Conservation (phyloP, 2,113 vertebrate genomes). For the Canis aureus region DNA sequence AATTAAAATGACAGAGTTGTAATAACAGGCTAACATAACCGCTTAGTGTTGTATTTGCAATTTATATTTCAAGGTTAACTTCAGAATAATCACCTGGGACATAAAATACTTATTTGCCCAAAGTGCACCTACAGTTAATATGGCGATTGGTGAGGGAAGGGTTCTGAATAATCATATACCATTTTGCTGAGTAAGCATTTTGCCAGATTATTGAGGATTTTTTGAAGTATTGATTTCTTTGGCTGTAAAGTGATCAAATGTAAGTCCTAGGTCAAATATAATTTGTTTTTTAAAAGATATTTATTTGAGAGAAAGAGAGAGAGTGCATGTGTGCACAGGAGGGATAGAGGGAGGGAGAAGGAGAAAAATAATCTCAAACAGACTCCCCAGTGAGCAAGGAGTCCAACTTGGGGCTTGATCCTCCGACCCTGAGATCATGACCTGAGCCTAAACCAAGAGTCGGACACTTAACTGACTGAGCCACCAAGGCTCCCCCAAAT, state of each 20-base stretch:
- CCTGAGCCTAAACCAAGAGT: background rate
- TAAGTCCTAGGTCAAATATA: background rate
- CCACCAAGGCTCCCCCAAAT: background rate
- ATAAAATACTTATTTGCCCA: background rate
- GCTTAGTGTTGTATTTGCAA: background rate
- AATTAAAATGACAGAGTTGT: slow-evolving; percentile 22
- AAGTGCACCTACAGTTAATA: background rate
- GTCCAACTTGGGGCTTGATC: background rate
- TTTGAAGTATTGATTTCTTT: slow-evolving; percentile 12
- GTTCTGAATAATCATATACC: background rate
- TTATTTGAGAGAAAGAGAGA: background rate
- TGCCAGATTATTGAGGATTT: background rate
- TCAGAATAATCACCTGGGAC: background rate
- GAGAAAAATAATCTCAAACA: background rate
- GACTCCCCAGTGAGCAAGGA: background rate
- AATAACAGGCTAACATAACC: background rate
- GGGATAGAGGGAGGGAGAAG: background rate
- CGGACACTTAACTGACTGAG: background rate
- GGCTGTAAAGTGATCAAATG: background rate
- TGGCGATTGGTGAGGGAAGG: background rate
- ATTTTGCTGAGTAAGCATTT: slow-evolving; percentile 22
- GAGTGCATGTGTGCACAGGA: background rate
- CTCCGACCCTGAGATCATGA: background rate
- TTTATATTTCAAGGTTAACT: slow-evolving; percentile 7
- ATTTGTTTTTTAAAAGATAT: background rate